Percentiles rank a stretch among this genome's conserved stretches.
phyloP scores from a whole-genome alignment of 2,797 vertebrate genomes.

The Channa striata region DNA sequence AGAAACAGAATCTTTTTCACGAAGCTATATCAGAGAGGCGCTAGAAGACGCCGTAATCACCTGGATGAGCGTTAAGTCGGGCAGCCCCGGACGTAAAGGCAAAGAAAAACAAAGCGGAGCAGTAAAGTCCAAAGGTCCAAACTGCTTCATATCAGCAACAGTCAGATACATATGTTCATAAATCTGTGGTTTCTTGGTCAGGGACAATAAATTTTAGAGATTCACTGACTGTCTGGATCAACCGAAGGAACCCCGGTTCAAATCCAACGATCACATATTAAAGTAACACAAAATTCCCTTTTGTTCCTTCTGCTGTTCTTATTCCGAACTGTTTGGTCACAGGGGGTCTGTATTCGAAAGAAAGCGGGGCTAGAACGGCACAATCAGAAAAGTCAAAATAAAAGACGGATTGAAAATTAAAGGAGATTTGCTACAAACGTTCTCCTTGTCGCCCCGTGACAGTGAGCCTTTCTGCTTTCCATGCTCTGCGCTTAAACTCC shows the following conservation, averaged over 20 bases:
- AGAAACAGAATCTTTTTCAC: constrained; percentile 2
- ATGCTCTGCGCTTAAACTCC: constrained; percentile 6
- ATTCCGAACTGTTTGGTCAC: not conserved
- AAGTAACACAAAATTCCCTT: too few relatives aligned
- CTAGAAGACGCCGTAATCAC: constrained; percentile 7
- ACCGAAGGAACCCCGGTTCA: too few relatives aligned
- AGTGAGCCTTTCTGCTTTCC: not conserved
- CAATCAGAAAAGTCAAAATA: not conserved
- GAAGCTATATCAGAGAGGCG: constrained; percentile 19
- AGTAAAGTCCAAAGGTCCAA: not conserved
- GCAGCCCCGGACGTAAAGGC: not conserved
- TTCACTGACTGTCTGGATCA: not conserved
- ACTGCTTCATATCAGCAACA: not conserved
- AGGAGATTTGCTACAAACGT: not conserved
- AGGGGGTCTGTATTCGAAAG: not conserved
- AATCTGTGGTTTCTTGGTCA: not conserved
- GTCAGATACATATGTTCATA: not conserved
- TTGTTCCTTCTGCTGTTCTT: too few relatives aligned
- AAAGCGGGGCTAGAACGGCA: not conserved
- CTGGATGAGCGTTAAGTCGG: constrained; percentile 32
- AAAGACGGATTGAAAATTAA: not conserved
- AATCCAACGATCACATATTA: too few relatives aligned
- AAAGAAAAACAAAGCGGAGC: not conserved
- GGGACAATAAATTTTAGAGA: not conserved
- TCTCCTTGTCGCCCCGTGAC: constrained; percentile 24